A percentile compares a stretch with the other conserved stretches of the same genome.
Conservation (phyloP, 2,113 vertebrate genomes). For the Podocnemis expansa region DNA sequence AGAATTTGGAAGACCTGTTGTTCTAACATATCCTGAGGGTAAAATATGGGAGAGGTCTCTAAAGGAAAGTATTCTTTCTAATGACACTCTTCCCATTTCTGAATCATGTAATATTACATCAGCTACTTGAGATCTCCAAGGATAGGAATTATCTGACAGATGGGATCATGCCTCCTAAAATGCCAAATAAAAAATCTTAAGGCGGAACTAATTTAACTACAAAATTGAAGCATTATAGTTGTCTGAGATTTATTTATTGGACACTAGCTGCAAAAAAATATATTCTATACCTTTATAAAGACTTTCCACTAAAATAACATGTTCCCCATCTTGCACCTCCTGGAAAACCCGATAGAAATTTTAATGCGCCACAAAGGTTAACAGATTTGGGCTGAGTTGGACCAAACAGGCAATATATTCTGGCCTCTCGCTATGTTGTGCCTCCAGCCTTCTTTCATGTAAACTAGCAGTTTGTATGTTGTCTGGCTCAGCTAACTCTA, state of each 20-base stretch:
- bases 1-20: not conserved
- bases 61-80: not conserved
- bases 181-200: not conserved
- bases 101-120: not conserved
- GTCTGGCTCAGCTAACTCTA: not conserved
- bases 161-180: not conserved
- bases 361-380: not conserved
- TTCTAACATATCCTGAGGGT: not conserved
- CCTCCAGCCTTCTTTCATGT: not conserved
- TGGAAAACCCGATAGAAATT: not conserved
- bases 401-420: not conserved
- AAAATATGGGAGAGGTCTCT: not conserved
- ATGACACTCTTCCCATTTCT: not conserved
- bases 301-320: not conserved
- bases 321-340: not conserved
- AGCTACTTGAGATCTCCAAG: not conserved
- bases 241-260: not conserved
- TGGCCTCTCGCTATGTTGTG: not conserved
- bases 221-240: not conserved
- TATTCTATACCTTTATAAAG: not conserved
- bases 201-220: not conserved
- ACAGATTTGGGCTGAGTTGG: not conserved
- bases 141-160: not conserved
- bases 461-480: not conserved
- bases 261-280: not conserved